These are phyloP conservation scores for Agapetus fuscipes DNA, from an alignment of 2,888 invertebrate genomes.

Conservation along the genomic window DNA sequence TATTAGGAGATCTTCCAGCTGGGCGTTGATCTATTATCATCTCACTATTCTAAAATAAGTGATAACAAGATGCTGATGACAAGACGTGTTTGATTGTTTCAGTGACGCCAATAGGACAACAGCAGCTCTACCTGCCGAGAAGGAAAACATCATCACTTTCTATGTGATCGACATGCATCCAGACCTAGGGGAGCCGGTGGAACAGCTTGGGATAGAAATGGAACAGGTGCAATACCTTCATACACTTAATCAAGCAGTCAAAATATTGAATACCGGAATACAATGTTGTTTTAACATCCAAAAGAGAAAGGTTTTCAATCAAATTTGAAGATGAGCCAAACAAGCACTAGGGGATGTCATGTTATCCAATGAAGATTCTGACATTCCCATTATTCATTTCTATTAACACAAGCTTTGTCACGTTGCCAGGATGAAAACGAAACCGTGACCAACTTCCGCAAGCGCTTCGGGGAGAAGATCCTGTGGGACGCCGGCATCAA, in stretches of 20 bases:
- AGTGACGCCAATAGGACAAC: constrained; percentile 7
- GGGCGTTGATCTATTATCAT: too few species aligned
- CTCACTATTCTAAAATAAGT: too few species aligned
- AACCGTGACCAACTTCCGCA: constrained; percentile 62
- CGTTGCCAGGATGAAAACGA: constrained; percentile 64
- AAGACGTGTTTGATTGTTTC: too few species aligned
- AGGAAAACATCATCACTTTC: constrained; percentile 45
- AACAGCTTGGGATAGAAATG: constrained; percentile 67
- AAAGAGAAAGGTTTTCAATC: too few species aligned
- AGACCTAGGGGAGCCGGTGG: constrained; percentile 63
- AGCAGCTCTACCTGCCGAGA: constrained; percentile 30
- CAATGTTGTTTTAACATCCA: too few species aligned
- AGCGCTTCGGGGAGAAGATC: constrained; percentile 57
- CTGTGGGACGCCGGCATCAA: constrained; percentile 59
- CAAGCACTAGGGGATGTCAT: neutral
- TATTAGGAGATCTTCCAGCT: too few species aligned
- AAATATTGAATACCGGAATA: neutral
- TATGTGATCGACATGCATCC: constrained; percentile 63
- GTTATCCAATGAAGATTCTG: too few species aligned
- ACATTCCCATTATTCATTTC: too few species aligned
- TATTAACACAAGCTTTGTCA: too few species aligned
- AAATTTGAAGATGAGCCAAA: neutral
- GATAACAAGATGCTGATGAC: too few species aligned
- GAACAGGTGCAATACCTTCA: constrained; percentile 50
- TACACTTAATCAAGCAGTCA: neutral